phyloP scores from a whole-genome alignment of 2,888 invertebrate species.

The Micoletzkya japonica region DNA sequence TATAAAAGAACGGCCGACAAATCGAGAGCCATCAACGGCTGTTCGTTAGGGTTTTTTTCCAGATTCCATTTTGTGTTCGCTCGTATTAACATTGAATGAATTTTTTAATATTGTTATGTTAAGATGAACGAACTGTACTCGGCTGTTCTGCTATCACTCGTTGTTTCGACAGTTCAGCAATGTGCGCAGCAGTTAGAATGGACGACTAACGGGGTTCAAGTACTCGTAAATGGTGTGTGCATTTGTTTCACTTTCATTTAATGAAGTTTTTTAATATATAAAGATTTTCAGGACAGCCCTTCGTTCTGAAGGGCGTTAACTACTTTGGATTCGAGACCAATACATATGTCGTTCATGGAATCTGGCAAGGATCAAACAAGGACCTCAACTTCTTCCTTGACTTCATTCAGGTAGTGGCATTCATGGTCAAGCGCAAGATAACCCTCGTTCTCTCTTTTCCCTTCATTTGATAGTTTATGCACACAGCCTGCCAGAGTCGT shows the following conservation, averaged over 20 bases:
- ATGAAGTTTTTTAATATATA: not conserved
- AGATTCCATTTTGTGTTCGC: no score
- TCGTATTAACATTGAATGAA: no score
- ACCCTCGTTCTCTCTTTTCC: no score
- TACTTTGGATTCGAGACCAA: conserved; percentile 27
- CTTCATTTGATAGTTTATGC: no score
- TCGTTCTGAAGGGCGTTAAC: conserved; percentile 23
- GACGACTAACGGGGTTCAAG: not conserved
- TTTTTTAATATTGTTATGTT: no score
- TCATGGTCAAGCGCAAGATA: no score
- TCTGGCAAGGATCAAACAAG: conserved; percentile 20
- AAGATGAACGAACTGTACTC: no score
- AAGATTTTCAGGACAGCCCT: conserved; percentile 13
- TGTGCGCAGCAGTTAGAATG: conserved; percentile 14
- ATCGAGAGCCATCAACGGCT: no score
- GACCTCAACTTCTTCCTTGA: conserved; percentile 13
- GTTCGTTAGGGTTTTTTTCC: no score
- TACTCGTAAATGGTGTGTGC: conserved; percentile 8
- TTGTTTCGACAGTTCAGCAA: not conserved
- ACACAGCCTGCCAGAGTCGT: no score
- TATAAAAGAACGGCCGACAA: no score
- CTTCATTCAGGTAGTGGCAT: conserved; percentile 10
- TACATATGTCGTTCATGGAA: conserved; percentile 11
- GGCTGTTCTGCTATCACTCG: no score
- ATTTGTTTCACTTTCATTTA: not conserved